Evolutionary conservation across 2,797 vertebrate species (phyloP).

Genomic region (Botia kubotai): DNA sequence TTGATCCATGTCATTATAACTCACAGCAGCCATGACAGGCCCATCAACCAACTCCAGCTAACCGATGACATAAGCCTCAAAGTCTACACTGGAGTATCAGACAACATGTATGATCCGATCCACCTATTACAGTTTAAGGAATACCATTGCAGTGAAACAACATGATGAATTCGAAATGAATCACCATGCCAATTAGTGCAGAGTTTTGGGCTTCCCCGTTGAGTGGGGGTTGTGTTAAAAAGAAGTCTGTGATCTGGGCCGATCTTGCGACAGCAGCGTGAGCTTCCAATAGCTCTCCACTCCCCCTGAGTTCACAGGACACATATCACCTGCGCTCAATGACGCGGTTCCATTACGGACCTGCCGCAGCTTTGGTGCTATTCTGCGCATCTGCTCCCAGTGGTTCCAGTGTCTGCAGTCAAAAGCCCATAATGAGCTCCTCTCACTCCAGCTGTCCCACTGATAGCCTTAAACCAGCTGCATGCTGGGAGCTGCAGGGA

Average conservation of each 20-base stretch:
- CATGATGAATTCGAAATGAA: slow-evolving; percentile 31
- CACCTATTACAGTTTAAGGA: not conserved
- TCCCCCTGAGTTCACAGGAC: slow-evolving; percentile 47
- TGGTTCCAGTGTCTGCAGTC: slow-evolving; percentile 30
- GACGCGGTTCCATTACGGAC: slow-evolving; percentile 40
- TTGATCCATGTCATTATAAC: slow-evolving; percentile 11
- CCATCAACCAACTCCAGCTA: not conserved
- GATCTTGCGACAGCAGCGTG: slow-evolving; percentile 26
- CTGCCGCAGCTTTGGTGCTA: slow-evolving; percentile 34
- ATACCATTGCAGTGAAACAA: slow-evolving; percentile 10
- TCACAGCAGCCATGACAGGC: slow-evolving; percentile 7
- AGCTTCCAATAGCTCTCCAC: slow-evolving; percentile 15
- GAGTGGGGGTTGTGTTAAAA: slow-evolving; percentile 35
- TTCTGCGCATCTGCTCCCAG: slow-evolving; percentile 45
- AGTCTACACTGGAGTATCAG: not conserved
- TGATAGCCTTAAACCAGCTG: slow-evolving; percentile 48
- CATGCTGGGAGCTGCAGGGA: slow-evolving; percentile 53
- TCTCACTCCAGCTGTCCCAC: slow-evolving; percentile 39
- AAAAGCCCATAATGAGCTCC: slow-evolving; percentile 55
- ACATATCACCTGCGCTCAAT: slow-evolving; percentile 41
- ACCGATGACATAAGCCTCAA: slow-evolving; percentile 4
- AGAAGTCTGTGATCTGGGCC: slow-evolving; percentile 40
- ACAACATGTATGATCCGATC: not conserved
- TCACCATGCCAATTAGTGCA: slow-evolving; percentile 33
- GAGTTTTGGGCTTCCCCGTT: slow-evolving; percentile 31